Conservation (phyloP, 2,888 invertebrate genomes). For the Heteromyza rotundicornis region DNA sequence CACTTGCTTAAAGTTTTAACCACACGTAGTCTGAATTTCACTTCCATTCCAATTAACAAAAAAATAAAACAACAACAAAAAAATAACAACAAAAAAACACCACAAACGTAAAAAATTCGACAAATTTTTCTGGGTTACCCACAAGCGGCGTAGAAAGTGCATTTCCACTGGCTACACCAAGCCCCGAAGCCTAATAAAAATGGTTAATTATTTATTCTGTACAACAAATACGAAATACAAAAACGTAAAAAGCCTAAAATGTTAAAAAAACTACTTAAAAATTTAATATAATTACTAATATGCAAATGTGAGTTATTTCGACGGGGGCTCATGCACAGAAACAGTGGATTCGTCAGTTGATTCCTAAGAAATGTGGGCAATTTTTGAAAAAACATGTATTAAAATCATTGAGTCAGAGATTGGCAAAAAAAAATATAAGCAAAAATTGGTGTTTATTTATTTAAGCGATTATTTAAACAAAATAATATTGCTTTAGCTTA, state of each 20-base stretch:
- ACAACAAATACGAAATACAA: conserved; percentile 8
- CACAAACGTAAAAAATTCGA: neutral
- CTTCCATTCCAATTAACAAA: neutral
- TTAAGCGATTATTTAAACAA: too few relatives aligned
- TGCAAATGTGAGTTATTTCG: conserved; percentile 6
- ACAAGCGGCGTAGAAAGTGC: conserved; percentile 21
- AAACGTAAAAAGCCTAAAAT: conserved; percentile 5
- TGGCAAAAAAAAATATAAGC: too few relatives aligned
- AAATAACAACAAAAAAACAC: neutral
- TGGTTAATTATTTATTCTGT: conserved; percentile 19
- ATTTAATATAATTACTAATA: neutral
- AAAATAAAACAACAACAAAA: neutral
- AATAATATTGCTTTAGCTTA: too few relatives aligned
- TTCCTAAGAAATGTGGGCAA: too few relatives aligned
- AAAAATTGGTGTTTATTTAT: too few relatives aligned
- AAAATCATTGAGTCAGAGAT: too few relatives aligned
- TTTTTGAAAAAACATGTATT: too few relatives aligned
- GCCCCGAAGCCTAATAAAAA: conserved; percentile 7
- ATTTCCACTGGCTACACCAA: conserved; percentile 20
- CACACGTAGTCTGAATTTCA: neutral
- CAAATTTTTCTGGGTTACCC: conserved; percentile 4
- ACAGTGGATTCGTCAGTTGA: neutral
- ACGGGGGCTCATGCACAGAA: neutral
- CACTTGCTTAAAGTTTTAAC: too few relatives aligned
- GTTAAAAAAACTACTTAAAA: conserved; percentile 1